Conservation (phyloP, 2,888 invertebrate genomes). For the Lochmaea crataegi region DNA sequence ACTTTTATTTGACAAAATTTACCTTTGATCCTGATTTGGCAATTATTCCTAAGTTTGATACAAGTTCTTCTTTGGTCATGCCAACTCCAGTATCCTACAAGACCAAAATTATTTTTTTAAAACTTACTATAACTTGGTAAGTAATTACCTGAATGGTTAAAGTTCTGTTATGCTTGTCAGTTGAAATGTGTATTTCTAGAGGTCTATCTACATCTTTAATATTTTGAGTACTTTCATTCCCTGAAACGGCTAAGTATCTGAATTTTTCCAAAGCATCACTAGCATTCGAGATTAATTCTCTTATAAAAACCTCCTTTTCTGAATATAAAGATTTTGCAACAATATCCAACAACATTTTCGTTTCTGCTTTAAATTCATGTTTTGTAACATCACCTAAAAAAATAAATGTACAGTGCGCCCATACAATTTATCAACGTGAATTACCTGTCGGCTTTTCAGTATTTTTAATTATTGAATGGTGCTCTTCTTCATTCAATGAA, state of each 20-base stretch:
- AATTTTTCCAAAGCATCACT: slow-evolving; percentile 98
- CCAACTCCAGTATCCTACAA: slow-evolving; percentile 91
- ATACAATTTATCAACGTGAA: slow-evolving; percentile 6
- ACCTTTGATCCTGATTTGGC: slow-evolving; percentile 95
- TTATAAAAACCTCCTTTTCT: slow-evolving; percentile 96
- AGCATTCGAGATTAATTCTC: slow-evolving; percentile 96
- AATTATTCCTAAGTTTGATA: slow-evolving; percentile 93
- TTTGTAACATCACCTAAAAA: slow-evolving; percentile 70
- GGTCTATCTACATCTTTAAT: slow-evolving; percentile 72
- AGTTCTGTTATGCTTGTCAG: slow-evolving; percentile 87
- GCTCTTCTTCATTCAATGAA: slow-evolving; percentile 63
- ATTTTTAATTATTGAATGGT: slow-evolving; percentile 72
- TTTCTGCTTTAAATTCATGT: slow-evolving; percentile 97
- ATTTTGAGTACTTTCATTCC: slow-evolving; percentile 64
- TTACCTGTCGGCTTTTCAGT: slow-evolving; percentile 71
- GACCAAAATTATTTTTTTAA: slow-evolving; percentile 21
- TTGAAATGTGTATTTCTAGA: slow-evolving; percentile 88
- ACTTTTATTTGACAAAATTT: slow-evolving; percentile 34
- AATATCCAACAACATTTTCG: slow-evolving; percentile 93
- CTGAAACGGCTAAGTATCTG: slow-evolving; percentile 78
- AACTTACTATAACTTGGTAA: background rate
- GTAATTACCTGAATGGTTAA: slow-evolving; percentile 83
- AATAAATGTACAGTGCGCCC: background rate
- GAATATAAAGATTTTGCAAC: slow-evolving; percentile 97
- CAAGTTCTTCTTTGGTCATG: slow-evolving; percentile 92